These are phyloP conservation scores for Eilema sororculum DNA, from an alignment of 2,888 invertebrate genomes.

Conservation along the genomic window DNA sequence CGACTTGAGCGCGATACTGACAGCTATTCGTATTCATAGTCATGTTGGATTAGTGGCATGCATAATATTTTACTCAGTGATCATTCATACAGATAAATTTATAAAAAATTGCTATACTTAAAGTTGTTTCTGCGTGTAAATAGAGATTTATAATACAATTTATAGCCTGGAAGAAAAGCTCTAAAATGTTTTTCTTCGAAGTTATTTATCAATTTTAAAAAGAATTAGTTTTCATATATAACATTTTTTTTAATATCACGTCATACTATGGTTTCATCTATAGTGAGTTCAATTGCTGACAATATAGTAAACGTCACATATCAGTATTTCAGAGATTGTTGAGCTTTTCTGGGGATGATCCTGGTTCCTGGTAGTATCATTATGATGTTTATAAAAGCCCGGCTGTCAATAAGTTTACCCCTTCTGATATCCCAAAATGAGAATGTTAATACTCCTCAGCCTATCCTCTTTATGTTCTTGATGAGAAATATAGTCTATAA, in stretches of 20 bases:
- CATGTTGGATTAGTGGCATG: not conserved
- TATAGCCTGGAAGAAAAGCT: not conserved
- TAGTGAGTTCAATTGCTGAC: too few species aligned
- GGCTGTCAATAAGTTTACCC: not conserved
- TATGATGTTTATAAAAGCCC: not conserved
- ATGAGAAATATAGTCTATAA: not conserved
- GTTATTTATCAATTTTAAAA: not conserved
- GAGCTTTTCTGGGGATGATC: too few species aligned
- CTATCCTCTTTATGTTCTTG: not conserved
- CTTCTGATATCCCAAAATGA: not conserved
- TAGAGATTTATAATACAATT: not conserved
- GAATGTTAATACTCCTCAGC: not conserved
- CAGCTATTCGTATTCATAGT: slow-evolving; percentile 67
- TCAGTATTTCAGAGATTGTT: too few species aligned
- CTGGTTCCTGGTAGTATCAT: too few species aligned
- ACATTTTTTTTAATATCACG: too few species aligned
- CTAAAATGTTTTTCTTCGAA: not conserved
- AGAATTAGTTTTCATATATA: too few species aligned
- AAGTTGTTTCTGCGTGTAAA: not conserved
- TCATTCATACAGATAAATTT: not conserved
- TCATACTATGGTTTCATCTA: too few species aligned
- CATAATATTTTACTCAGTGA: not conserved
- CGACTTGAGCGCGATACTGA: slow-evolving; percentile 65
- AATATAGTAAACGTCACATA: too few species aligned
- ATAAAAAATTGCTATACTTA: not conserved